Evolutionary conservation across 2,797 vertebrate genomes (phyloP), one percentile per base, ranked within the genome.

Genomic region (Pangasius larnaudii): DNA sequence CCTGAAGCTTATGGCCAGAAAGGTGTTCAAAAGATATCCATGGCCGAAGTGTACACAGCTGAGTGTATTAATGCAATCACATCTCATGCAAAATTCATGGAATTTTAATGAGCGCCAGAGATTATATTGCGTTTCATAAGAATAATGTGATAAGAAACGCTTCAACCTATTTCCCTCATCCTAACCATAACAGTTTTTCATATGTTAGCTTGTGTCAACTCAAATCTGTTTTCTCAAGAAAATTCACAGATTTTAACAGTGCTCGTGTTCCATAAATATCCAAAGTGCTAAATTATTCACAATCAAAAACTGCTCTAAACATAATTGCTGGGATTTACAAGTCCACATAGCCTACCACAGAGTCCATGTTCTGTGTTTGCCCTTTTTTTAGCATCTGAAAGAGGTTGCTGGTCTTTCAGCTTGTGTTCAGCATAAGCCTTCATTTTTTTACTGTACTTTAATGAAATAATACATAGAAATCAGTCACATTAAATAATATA

Each of bases 251-350:
- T 58, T 36, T 33, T 58, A 58, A 56, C 30, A 10, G 9, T 13
- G 77, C 30, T 36, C 77, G 1, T 22, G 77, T 24, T 85, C 81
- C 59, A 53, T 78, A 84, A 87, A 77, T 82, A 84, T 53, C 39
- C 9, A 22, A 51, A 18, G 42, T 30, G 58, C 30, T 84, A 67
- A 78, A 84, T 84, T 77, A 88, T 88, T 84, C 59, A 88, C 7
- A 5, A 83, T 59, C 69, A 72, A 74, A 69, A 74, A 39, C 71
- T 42, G 71, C 75, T 67, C 16, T 30, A 56, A 88, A 42, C 71
- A 67, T 59, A 56, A 67, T 71, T 30, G 30, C 18, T 39, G 56
- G 42, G 53, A 87, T 49, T 51, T 61, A 36, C 36, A 72, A 72
- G 69, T 42, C 18, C 7, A 46, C 33, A 39, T 9, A 30, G 77